Percentiles rank a stretch among this genome's conserved stretches.
Evolutionary conservation across 2,888 invertebrate species (phyloP).

Genomic region (Aporophyla nigra): DNA sequence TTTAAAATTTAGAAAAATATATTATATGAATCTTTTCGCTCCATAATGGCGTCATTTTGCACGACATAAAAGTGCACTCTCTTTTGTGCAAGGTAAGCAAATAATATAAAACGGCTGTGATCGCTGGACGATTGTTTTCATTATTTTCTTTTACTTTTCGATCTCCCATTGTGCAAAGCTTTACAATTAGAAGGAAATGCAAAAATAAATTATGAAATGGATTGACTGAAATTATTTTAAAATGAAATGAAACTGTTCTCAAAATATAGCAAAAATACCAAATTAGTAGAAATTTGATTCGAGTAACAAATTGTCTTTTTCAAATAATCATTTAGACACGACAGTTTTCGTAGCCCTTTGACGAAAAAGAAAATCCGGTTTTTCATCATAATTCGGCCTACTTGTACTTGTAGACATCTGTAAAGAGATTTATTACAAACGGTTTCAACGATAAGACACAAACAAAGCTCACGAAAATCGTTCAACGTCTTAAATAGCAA

Average conservation of each 20-base stretch:
- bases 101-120: slow-evolving; percentile 32
- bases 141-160: background rate
- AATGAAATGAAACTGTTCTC: no score
- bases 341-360: slow-evolving; percentile 33
- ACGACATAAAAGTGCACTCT: slow-evolving; percentile 51
- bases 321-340: background rate
- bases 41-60: slow-evolving; percentile 20
- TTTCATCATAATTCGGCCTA: slow-evolving; percentile 41
- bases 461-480: slow-evolving; percentile 81
- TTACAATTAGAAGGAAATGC: slow-evolving; percentile 18
- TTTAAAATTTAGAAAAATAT: background rate
- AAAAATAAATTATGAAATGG: background rate
- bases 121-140: slow-evolving; percentile 14
- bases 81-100: slow-evolving; percentile 38
- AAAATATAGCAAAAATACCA: background rate
- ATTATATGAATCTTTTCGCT: background rate
- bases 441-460: slow-evolving; percentile 67
- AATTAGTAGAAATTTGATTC: background rate
- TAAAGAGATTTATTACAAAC: slow-evolving; percentile 65
- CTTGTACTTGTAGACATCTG: slow-evolving; percentile 50
- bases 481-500: slow-evolving; percentile 82
- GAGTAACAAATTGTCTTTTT: background rate
- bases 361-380: slow-evolving; percentile 31
- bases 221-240: background rate
- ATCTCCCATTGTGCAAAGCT: background rate